Base-by-base conservation (phyloP, 2,888 invertebrate species). In the Acanthosoma haemorrhoidale region DNA sequence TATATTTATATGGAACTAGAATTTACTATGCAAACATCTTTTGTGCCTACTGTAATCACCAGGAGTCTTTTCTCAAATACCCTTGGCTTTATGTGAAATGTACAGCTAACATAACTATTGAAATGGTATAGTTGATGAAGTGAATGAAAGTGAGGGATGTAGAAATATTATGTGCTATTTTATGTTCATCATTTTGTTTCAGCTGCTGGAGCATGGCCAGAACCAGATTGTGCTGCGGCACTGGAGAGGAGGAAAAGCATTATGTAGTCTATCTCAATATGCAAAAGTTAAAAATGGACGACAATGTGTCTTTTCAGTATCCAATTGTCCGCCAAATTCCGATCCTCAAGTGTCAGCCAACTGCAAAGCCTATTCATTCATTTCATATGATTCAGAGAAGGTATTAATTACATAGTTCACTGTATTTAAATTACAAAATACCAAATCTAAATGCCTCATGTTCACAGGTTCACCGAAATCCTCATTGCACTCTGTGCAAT, bases 41-140 rank as follows among this genome's bases (percentile, higher is more conserved):
- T 76, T 82, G 82, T 73, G 81, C 81, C 5, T 73, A 78, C 13
- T 82, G 81, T 74, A 79, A 81, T 74, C 76, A 76, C 36, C 63
- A 63, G 25, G 21, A 29, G 9, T 21, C 21, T 21, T 11, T 13
- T 4, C 11, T 21, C 13, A 11, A 21, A 13, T 21, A 21, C 16
- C 43, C 43, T 13, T 11, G 21, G 25, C 13, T 43, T 43, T 13
- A 4, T 2, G 25, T 43, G 11, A 21, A 2, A 2, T 43, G 43
- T 21, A 43, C 18, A 13, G 18, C 43, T 21, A 43, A 43, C 16
- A 43, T 43, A 18, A 43, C 21, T 1, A 21, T 43, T 11, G 43
- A 21, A 21, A 43, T 13, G 43, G 43, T 43, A 43, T 13, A 21
- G 4, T 9, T 18, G n/a, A 41, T n/a, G 2, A 41, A 18, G 9